Percentiles rank a stretch among this genome's conserved stretches.
phyloP scores from a whole-genome alignment of 2,797 vertebrate species.

The Lepus oiostolus region DNA sequence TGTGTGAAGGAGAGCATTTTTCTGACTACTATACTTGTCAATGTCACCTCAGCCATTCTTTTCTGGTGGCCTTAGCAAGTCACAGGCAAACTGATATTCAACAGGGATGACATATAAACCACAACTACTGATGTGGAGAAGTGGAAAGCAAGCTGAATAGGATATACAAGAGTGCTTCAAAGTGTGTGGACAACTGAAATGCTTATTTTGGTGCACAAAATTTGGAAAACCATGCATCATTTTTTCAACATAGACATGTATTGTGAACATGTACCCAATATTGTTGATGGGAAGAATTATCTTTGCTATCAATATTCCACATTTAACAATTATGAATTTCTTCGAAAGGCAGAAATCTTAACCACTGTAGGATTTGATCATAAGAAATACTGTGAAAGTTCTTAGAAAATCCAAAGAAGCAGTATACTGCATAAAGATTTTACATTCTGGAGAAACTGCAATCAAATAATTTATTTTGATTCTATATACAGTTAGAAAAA shows the following conservation, averaged over 20 bases:
- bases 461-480: conserved; percentile 17
- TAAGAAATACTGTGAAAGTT: background rate
- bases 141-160: background rate
- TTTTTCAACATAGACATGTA: too few species aligned
- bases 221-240: too few species aligned
- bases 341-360: background rate
- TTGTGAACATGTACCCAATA: too few species aligned
- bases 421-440: background rate
- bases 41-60: background rate
- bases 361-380: background rate
- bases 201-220: too few species aligned
- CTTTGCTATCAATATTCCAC: background rate
- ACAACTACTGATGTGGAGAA: background rate
- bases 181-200: too few species aligned
- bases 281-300: background rate
- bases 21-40: background rate
- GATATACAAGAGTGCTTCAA: background rate
- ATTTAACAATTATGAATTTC: background rate
- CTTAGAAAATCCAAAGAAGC: background rate
- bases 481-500: background rate
- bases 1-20: background rate
- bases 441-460: background rate
- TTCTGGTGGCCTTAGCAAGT: background rate
- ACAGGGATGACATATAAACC: background rate
- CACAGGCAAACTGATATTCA: background rate